Base-by-base conservation (phyloP, 2,888 invertebrate genomes). In the Stenodera caucasica region DNA sequence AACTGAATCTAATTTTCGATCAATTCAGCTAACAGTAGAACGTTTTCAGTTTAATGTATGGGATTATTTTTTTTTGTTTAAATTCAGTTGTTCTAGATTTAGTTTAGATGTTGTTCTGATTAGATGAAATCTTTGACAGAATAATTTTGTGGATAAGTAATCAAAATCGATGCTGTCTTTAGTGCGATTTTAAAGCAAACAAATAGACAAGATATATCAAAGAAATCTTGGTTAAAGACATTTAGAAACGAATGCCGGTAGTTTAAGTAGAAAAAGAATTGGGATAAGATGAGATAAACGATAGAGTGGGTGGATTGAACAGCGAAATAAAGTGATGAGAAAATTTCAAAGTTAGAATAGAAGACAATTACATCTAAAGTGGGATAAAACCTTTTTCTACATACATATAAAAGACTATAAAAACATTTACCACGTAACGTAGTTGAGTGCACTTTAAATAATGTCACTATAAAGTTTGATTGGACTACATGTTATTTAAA, bases 171-270 rank as follows among this genome's bases (percentile, higher is more conserved):
- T 72, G 67, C 66, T 68, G 69, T 70, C 69, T 70, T 67, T 69
- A 63, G 26, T 59, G 64, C 66, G 69, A 71, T 68, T 73, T 73
- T 72, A 73, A 72, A 73, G 73, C 72, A 72, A 75, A 76, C 75
- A 76, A 76, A 78, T 77, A 76, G 74, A 72, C 67, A 70, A 74
- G 72, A 76, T 77, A 77, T 78, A 77, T 78, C 77, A 77, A 75
- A 75, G 72, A 74, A 74, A 75, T 70, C 73, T 74, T 73, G 75
- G 72, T 74, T 75, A 72, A 73, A 72, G 73, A 75, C 73, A 72
- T 74, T 75, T 75, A 72, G 69, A 66, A 75, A 73, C 74, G 75
- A 74, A 78, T 73, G 73, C 70, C 70, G 72, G 71, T 72, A 72
- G 75, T 76, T 76, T 73, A 69, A 73, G 73, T 72, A 74, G 11